A percentile compares a stretch with the other conserved stretches of the same genome.
These are phyloP conservation scores for Shargacucullia verbasci DNA, from an alignment of 2,888 invertebrate genomes.

Conservation along the genomic window DNA sequence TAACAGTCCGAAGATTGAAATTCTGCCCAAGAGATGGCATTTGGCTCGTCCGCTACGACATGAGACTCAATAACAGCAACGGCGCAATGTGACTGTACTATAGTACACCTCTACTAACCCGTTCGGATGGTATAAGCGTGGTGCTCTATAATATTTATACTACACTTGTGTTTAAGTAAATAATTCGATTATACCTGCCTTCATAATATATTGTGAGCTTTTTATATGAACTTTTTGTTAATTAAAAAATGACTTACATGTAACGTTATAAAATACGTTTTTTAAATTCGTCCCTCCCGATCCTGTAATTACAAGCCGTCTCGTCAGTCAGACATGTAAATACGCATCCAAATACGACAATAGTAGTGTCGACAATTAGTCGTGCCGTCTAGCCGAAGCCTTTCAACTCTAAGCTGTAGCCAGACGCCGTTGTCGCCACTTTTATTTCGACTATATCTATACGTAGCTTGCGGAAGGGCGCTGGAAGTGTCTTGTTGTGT, in stretches of 20 bases:
- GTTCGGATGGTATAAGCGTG: too few species aligned
- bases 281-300: not conserved
- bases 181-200: too few species aligned
- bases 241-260: not conserved
- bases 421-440: conserved; percentile 80
- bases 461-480: conserved; percentile 31
- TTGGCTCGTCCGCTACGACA: too few species aligned
- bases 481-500: conserved; percentile 53
- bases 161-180: too few species aligned
- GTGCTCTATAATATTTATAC: too few species aligned
- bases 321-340: conserved; percentile 50
- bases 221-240: too few species aligned
- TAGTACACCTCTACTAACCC: too few species aligned
- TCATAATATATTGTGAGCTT: too few species aligned
- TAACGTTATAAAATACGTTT: not conserved
- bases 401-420: conserved; percentile 80
- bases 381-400: conserved; percentile 84
- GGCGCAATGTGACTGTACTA: too few species aligned
- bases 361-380: conserved; percentile 79
- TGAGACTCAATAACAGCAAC: too few species aligned
- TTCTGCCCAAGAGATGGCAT: too few species aligned
- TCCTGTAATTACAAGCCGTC: conserved; percentile 14
- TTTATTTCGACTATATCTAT: conserved; percentile 79
- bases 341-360: conserved; percentile 69
- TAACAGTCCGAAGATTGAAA: too few species aligned